phyloP scores from a whole-genome alignment of 2,113 vertebrate genomes.

The Cardinalis cardinalis region DNA sequence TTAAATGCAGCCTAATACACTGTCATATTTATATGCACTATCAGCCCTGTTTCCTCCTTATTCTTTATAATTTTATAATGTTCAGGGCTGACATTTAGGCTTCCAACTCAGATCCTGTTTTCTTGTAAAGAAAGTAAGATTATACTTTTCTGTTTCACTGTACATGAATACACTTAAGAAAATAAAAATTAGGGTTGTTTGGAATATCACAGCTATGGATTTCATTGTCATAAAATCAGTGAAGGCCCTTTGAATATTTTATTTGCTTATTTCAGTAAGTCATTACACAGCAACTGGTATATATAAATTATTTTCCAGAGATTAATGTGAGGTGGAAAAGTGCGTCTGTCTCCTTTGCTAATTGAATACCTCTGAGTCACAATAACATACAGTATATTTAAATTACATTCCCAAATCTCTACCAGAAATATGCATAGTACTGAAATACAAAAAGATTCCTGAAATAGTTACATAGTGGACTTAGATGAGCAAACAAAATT shows the following conservation, averaged over 20 bases:
- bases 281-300: neutral
- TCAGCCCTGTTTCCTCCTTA: conserved; percentile 65
- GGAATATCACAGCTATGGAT: neutral
- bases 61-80: conserved; percentile 68
- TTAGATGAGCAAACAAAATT: neutral
- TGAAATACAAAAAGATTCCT: neutral
- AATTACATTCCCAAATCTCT: neutral
- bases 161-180: neutral
- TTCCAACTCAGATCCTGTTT: conserved; percentile 43
- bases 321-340: neutral
- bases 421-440: neutral
- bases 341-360: neutral
- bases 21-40: conserved; percentile 71
- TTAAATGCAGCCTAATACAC: conserved; percentile 76
- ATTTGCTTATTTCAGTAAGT: neutral
- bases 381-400: neutral
- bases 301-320: conserved; percentile 29
- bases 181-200: neutral
- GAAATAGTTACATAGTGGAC: neutral
- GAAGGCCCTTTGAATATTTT: neutral
- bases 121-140: conserved; percentile 10
- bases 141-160: neutral
- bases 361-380: neutral
- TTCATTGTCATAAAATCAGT: neutral
- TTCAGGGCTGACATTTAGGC: conserved; percentile 63